Conservation (phyloP, 2,888 invertebrate genomes). For the Pterostichus madidus region DNA sequence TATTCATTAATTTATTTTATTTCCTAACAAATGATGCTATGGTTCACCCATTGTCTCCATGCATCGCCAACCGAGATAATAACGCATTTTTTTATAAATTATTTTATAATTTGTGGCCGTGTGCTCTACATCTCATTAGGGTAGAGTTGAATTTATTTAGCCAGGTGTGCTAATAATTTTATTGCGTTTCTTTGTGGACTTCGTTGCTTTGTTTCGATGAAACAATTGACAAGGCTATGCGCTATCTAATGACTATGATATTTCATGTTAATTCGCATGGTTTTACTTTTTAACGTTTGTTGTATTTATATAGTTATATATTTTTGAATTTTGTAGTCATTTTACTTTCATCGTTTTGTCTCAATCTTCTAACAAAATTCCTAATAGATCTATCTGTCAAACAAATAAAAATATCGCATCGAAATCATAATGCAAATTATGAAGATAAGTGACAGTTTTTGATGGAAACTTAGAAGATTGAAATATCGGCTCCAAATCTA, state of each 20-base stretch:
- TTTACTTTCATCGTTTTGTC: too few relatives aligned
- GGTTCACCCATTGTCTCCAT: slow-evolving; percentile 38
- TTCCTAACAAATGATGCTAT: slow-evolving; percentile 44
- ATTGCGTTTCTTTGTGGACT: background rate
- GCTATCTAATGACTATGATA: background rate
- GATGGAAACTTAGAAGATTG: too few relatives aligned
- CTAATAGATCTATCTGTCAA: too few relatives aligned
- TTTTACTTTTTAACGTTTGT: background rate
- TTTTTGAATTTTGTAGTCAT: too few relatives aligned
- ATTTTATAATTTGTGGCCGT: slow-evolving; percentile 63
- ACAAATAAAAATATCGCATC: too few relatives aligned
- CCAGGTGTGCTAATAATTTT: slow-evolving; percentile 11
- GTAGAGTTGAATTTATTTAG: slow-evolving; percentile 41
- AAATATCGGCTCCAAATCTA: too few relatives aligned
- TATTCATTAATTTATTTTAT: slow-evolving; percentile 48
- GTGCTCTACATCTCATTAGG: slow-evolving; percentile 54
- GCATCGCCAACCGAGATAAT: slow-evolving; percentile 41
- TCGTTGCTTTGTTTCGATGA: background rate
- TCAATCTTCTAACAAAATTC: too few relatives aligned
- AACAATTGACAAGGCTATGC: background rate
- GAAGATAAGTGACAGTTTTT: too few relatives aligned
- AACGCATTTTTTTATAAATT: slow-evolving; percentile 58
- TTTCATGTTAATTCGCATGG: background rate
- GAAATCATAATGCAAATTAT: too few relatives aligned
- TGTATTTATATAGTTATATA: too few relatives aligned